These are phyloP conservation scores for Eubasilissa regina DNA, from an alignment of 1,140 invertebrate genomes.

Conservation along the genomic window DNA sequence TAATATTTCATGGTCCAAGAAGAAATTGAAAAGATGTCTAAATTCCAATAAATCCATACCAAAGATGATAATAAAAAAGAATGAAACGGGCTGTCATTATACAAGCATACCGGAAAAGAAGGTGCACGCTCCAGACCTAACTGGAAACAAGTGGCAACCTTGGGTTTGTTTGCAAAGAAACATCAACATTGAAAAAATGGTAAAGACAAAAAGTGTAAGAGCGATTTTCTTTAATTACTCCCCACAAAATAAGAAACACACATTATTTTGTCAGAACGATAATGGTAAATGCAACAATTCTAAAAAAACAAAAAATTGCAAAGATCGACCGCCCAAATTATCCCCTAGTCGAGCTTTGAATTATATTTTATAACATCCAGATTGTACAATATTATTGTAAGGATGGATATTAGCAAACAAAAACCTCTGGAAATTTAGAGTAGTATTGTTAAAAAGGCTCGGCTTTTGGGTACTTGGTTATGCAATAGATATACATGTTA, in stretches of 20 bases:
- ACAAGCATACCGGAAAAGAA: slow-evolving; percentile 63
- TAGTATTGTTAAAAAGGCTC: too few species aligned
- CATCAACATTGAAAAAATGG: slow-evolving; percentile 69
- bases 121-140: slow-evolving; percentile 65
- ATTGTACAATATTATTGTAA: background rate
- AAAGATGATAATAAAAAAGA: slow-evolving; percentile 71
- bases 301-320: slow-evolving; percentile 5
- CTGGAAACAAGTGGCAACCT: slow-evolving; percentile 71
- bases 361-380: slow-evolving; percentile 42
- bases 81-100: slow-evolving; percentile 69
- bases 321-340: slow-evolving; percentile 18
- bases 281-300: slow-evolving; percentile 9
- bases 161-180: slow-evolving; percentile 70
- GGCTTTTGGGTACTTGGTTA: too few species aligned
- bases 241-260: slow-evolving; percentile 1
- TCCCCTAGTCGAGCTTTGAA: slow-evolving; percentile 27
- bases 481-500: too few species aligned
- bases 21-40: slow-evolving; percentile 63
- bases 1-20: slow-evolving; percentile 65
- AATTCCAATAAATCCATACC: slow-evolving; percentile 63
- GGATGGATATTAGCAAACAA: slow-evolving; percentile 1
- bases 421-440: too few species aligned
- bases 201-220: slow-evolving; percentile 26
- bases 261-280: background rate
- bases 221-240: background rate